Base-by-base conservation (phyloP, 2,888 invertebrate species). In the Meandrusa payeni region DNA sequence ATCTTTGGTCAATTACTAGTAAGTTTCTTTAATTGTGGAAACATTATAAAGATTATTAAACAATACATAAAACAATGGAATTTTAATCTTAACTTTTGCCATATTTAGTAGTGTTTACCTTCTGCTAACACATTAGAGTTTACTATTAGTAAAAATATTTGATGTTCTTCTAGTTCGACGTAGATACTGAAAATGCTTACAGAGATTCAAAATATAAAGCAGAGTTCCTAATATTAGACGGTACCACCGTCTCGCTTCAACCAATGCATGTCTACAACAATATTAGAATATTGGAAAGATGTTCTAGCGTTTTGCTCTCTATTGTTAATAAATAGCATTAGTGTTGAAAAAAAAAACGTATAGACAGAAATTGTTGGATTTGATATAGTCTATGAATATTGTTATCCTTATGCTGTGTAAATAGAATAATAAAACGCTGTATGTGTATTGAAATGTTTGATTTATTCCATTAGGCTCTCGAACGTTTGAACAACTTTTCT, bases 371-470 rank as follows among this genome's bases (percentile, higher is more conserved):
- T 87, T 87, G 87, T 87, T 87, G 87, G 87, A 87, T 87, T 86
- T 87, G 87, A 86, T 82, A 87, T 86, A 87, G 87, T 87, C 81
- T 87, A 87, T 86, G 75, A 80, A 86, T 85, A 87, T 82, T 86
- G 87, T 87, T 87, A 87, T 83, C 78, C 79, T 80, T 80, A 86
- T 85, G 85, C 86, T 87, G 85, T 87, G 87, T 82, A 87, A 87
- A 87, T 85, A 87, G 85, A 79, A 55, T 85, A 82, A 87, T 86
- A 87, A 87, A 87, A 87, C 76, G 86, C 87, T 87, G 83, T 86
- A 86, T 80, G 86, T 87, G 87, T 86, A 86, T 54, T 67, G 55
- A 72, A 68, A 76, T 64, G 76, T 86, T 86, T 86, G 69, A 82
- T 86, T 87, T 82, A 73, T 76, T 78, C 71, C 77, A 76, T 66